These are phyloP conservation scores for Elymnias hypermnestra DNA, from an alignment of 1,140 invertebrate species.

Conservation along the genomic window DNA sequence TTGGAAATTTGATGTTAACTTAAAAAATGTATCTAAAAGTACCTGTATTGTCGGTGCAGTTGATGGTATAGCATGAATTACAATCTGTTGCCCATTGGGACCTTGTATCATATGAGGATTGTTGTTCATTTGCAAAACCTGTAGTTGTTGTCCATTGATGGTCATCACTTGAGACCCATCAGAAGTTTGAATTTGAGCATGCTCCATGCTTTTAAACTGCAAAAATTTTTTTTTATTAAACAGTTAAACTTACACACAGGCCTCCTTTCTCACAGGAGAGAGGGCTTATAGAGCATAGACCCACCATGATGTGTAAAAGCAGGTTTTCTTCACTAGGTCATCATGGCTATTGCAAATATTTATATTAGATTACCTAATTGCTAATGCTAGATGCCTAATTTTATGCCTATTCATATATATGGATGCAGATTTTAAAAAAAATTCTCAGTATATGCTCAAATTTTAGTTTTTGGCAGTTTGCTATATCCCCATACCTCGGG, in stretches of 20 bases:
- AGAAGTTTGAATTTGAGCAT: conserved; percentile 56
- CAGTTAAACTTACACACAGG: neutral
- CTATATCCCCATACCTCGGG: no score
- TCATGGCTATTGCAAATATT: no score
- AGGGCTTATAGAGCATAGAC: no score
- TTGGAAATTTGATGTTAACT: neutral
- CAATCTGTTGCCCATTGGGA: conserved; percentile 68
- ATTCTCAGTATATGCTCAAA: no score
- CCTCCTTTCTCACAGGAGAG: no score
- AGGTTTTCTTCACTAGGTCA: no score
- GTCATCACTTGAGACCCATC: conserved; percentile 65
- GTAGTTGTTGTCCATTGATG: conserved; percentile 67
- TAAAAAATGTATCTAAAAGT: neutral
- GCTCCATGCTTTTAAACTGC: conserved; percentile 55
- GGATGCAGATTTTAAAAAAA: no score
- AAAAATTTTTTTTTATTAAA: conserved; percentile 8
- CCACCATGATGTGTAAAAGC: no score
- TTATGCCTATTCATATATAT: no score
- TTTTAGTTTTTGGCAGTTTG: no score
- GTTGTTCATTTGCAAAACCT: conserved; percentile 70
- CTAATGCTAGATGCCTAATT: no score
- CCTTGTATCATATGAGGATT: conserved; percentile 66
- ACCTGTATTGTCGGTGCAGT: conserved; percentile 62
- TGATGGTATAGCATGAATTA: conserved; percentile 62
- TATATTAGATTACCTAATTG: no score